Evolutionary conservation across 2,113 vertebrate species (phyloP), one percentile per base, ranked within the genome.

Genomic region (Colaptes auratus): DNA sequence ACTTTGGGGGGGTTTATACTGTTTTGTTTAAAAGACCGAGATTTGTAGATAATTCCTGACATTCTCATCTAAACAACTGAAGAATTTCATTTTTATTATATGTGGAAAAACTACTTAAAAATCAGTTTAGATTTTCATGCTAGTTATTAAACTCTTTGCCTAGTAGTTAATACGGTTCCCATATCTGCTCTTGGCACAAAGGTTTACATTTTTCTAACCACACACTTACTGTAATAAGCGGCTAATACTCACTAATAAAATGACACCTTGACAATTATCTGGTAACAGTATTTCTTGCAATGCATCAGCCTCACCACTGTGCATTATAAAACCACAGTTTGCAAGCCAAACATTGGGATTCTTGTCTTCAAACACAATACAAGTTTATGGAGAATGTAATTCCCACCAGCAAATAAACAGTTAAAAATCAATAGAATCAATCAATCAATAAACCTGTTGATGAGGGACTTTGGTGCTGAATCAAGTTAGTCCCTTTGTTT

Each of bases 181-280:
- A 10, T 91, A 86, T 65, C 91, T 95, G 20, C 58, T 88, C 91
- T 94, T 95, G 91, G 91, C 82, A 76, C 20, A 78, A 81, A 81
- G 23, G 20, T 80, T 74, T 81, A 31, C 65, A 88, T 95, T 91
- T 92, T 93, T 92, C 75, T 93, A 75, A 80, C 76, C 82, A 64
- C 67, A 78, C 67, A 77, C 52, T 92, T 95, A 86, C 61, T 78
- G 39, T 86, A 72, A 91, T 95, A 86, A 88, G 52, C n/a, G 77
- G 35, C 23, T 88, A 93, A 88, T 88, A 90, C 44, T 83, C 44
- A 53, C 44, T 93, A 95, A 91, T 94, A 83, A 92, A 94, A 88
- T 52, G 16, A 88, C 52, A 77, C 2, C 2, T 21, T 82, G 33
- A 64, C 53, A 91, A 86, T 88, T 94, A 91, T 78, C 76, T 72